phyloP scores from a whole-genome alignment of 2,113 vertebrate species.

The Stigmatopora nigra region DNA sequence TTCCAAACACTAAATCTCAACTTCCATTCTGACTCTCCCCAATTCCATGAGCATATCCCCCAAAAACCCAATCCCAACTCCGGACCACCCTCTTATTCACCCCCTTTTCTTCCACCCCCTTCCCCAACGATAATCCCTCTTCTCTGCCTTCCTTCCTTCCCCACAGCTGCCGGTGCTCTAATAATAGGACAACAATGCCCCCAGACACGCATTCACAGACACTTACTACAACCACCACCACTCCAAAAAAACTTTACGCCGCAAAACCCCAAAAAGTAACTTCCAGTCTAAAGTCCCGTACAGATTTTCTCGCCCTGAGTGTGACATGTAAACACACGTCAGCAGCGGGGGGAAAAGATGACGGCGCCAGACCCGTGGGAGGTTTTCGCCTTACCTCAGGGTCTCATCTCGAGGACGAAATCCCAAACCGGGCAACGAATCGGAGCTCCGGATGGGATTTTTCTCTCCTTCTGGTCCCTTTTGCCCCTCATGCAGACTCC shows the following conservation, averaged over 20 bases:
- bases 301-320: neutral
- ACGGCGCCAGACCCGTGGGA: neutral
- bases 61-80: constrained; percentile 38
- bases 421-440: constrained; percentile 71
- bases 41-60: constrained; percentile 27
- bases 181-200: constrained; percentile 72
- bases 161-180: constrained; percentile 63
- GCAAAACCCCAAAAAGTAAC: neutral
- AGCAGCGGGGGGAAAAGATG: neutral
- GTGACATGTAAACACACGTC: constrained; percentile 2
- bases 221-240: constrained; percentile 1
- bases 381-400: constrained; percentile 54
- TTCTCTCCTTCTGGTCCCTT: constrained; percentile 39
- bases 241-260: neutral
- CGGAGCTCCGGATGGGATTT: constrained; percentile 53
- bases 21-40: constrained; percentile 41
- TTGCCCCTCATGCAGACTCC: constrained; percentile 48
- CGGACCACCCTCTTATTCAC: constrained; percentile 25
- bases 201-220: constrained; percentile 11
- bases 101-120: neutral
- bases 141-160: constrained; percentile 67
- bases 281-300: neutral
- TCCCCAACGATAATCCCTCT: constrained; percentile 46
- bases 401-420: constrained; percentile 41
- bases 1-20: neutral